These are phyloP conservation scores for Echinometra lucunter DNA, from an alignment of 53 echinoderm and acorn worm species.

Conservation along the genomic window DNA sequence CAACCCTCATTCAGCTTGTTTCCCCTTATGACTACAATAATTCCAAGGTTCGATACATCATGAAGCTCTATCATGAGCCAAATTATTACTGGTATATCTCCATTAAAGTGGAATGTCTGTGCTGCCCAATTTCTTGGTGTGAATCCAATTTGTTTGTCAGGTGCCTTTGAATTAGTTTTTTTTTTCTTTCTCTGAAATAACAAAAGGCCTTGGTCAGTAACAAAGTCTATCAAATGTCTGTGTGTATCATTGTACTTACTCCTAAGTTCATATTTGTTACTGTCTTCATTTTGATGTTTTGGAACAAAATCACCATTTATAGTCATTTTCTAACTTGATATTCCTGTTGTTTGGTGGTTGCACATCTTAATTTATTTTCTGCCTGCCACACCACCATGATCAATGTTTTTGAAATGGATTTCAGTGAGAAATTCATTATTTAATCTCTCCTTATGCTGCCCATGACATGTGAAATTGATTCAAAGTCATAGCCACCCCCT, in stretches of 20 bases:
- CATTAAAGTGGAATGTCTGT: neutral
- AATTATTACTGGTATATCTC: neutral
- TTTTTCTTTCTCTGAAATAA: neutral
- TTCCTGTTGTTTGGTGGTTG: no score
- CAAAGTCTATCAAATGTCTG: neutral
- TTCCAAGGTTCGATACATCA: neutral
- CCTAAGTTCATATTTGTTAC: neutral
- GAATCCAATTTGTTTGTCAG: neutral
- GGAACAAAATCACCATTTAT: no score
- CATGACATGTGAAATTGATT: neutral
- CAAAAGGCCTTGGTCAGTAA: neutral
- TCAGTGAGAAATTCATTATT: neutral
- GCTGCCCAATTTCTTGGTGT: neutral
- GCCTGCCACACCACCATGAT: no score
- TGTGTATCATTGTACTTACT: neutral
- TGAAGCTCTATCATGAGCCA: neutral
- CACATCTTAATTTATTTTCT: no score
- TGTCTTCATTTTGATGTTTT: neutral
- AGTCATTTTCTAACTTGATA: no score
- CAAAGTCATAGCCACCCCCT: no score
- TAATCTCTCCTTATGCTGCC: neutral
- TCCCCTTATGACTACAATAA: neutral
- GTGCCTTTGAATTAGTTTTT: neutral
- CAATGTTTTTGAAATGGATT: neutral
- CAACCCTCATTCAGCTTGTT: neutral